phyloP scores from a whole-genome alignment of 2,797 vertebrate genomes.

The Novumbra hubbsi region DNA sequence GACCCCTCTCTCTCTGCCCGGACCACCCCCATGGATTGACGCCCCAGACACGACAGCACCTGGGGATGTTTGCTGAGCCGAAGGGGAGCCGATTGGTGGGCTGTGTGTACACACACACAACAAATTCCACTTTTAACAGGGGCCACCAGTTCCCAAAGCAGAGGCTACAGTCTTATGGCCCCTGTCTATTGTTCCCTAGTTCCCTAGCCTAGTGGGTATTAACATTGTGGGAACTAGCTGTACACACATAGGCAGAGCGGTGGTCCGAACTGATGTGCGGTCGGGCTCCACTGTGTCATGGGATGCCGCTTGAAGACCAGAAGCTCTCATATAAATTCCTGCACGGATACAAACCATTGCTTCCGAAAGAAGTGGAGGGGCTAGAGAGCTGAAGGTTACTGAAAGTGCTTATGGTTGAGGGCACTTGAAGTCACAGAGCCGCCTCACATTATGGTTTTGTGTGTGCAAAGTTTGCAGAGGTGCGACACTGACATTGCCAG shows the following conservation, averaged over 20 bases:
- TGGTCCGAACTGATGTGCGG: background rate
- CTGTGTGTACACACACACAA: background rate
- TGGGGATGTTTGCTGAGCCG: background rate
- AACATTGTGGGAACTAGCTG: conserved; percentile 3
- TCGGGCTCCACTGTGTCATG: background rate
- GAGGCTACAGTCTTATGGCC: background rate
- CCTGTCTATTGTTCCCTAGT: background rate
- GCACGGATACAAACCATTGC: background rate
- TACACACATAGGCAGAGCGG: conserved; percentile 2
- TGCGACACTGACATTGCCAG: background rate
- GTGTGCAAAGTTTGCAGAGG: background rate
- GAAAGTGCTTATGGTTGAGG: background rate
- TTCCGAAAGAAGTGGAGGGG: background rate
- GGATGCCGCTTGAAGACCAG: background rate
- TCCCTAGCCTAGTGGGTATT: background rate
- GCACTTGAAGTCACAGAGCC: background rate
- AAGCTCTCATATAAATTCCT: background rate
- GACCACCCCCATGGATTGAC: background rate
- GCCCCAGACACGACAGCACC: background rate
- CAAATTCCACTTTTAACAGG: conserved; percentile 3
- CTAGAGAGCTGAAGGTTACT: background rate
- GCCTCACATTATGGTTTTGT: background rate
- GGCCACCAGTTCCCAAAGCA: conserved; percentile 7
- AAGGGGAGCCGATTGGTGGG: too few relatives aligned
- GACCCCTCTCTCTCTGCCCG: background rate